These are phyloP conservation scores for Cerceris rybyensis DNA, from an alignment of 2,888 invertebrate genomes.

Conservation along the genomic window DNA sequence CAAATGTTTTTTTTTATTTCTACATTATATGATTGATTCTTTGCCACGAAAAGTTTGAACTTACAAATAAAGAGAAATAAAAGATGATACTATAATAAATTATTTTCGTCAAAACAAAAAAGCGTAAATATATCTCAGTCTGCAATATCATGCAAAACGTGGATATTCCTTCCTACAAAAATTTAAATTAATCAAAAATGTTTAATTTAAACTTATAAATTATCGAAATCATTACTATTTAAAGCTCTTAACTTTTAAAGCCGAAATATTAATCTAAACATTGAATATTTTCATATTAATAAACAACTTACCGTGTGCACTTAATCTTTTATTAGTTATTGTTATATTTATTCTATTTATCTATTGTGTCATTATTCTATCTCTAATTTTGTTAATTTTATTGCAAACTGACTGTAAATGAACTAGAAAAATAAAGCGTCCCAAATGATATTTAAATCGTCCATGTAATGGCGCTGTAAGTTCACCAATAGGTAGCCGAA, in stretches of 20 bases:
- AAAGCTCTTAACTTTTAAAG: neutral
- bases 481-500: slow-evolving; percentile 18
- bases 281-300: neutral
- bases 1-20: no score
- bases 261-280: neutral
- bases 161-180: no score
- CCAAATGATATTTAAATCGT: slow-evolving; percentile 15
- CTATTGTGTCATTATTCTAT: neutral
- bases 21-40: no score
- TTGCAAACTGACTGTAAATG: neutral
- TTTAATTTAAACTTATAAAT: neutral
- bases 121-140: no score
- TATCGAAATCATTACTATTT: neutral
- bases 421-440: neutral
- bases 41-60: no score
- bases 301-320: neutral
- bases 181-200: no score
- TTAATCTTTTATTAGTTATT: no score
- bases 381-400: no score
- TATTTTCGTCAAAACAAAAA: no score
- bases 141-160: no score
- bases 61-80: no score
- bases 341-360: neutral
- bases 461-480: slow-evolving; percentile 14
- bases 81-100: no score